Conservation (phyloP, 2,113 vertebrate genomes). For the Pseudonaja textilis region DNA sequence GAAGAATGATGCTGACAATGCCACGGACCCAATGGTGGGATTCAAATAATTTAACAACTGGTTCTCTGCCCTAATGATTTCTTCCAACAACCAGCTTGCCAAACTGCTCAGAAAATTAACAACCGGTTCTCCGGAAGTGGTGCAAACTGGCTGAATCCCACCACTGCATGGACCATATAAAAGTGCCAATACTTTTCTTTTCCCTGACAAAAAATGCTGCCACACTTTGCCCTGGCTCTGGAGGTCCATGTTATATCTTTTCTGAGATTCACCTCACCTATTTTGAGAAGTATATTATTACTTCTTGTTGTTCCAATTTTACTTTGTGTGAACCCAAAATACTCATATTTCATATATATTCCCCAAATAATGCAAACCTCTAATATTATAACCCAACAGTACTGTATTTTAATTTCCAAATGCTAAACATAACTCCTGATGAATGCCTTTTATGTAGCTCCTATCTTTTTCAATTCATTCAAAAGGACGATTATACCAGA, state of each 20-base stretch:
- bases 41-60: too few species aligned
- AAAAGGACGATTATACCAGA: background rate
- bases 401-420: constrained; percentile 3
- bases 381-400: background rate
- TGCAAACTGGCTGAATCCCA: too few species aligned
- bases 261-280: background rate
- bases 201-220: background rate
- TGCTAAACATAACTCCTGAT: accelerated
- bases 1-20: background rate
- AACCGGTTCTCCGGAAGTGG: too few species aligned
- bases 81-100: too few species aligned
- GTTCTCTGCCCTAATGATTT: too few species aligned
- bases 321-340: background rate
- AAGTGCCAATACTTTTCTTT: background rate
- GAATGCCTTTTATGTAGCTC: background rate
- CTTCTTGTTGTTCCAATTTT: background rate
- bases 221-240: background rate
- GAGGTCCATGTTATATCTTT: background rate
- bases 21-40: too few species aligned
- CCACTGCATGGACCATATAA: background rate
- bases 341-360: background rate
- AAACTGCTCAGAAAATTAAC: too few species aligned
- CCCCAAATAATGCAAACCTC: background rate
- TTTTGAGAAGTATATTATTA: background rate
- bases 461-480: background rate